These are phyloP conservation scores for Hormaphis cornu DNA, from an alignment of 1,140 invertebrate species.

Conservation along the genomic window DNA sequence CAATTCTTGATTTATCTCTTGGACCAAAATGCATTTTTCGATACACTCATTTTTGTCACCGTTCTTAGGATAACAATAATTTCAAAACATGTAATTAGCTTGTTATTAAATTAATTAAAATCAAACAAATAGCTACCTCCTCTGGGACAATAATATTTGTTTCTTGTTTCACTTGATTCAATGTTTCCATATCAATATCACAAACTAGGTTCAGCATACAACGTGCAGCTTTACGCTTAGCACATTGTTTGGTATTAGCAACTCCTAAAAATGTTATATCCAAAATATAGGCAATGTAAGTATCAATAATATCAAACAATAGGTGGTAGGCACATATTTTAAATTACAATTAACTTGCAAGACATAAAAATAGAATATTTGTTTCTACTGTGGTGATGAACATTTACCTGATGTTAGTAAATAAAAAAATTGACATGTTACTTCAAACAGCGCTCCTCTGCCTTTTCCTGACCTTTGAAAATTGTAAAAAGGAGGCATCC, in stretches of 20 bases:
- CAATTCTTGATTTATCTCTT: neutral
- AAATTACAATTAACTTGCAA: no score
- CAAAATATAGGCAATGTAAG: no score
- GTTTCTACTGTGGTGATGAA: neutral
- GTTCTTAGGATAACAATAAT: neutral
- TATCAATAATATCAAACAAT: no score
- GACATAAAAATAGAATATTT: neutral
- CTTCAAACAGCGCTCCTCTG: neutral
- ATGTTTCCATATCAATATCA: neutral
- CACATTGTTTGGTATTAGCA: neutral
- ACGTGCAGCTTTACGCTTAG: neutral
- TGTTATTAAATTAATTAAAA: neutral
- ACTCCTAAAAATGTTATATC: constrained; percentile 3
- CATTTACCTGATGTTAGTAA: neutral
- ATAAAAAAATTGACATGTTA: neutral
- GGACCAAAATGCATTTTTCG: no score
- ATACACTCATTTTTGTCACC: neutral
- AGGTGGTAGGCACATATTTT: no score
- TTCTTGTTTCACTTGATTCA: constrained; percentile 3
- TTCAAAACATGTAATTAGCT: no score
- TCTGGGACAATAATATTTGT: neutral
- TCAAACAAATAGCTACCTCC: neutral
- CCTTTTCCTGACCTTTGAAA: neutral
- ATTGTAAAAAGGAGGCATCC: neutral
- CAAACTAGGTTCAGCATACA: neutral